phyloP scores from a whole-genome alignment of 2,888 invertebrate genomes.

The Pseudoips prasinana region DNA sequence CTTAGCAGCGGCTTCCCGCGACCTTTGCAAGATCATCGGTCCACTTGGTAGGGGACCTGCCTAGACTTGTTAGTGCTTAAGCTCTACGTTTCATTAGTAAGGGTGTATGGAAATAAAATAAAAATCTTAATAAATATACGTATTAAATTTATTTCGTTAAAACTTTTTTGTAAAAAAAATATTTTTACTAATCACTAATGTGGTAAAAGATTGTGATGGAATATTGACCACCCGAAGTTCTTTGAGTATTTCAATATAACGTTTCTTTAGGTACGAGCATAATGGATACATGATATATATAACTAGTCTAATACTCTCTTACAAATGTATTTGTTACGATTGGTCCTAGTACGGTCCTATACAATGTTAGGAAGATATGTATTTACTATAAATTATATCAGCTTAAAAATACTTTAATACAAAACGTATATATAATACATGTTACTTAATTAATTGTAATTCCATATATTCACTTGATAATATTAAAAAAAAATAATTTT shows the following conservation, averaged over 20 bases:
- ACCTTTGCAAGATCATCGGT: too few species aligned
- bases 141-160: constrained; percentile 66
- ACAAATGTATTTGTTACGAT: constrained; percentile 27
- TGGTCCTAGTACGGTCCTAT: constrained; percentile 15
- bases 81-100: too few species aligned
- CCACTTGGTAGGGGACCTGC: too few species aligned
- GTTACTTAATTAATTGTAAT: constrained; percentile 27
- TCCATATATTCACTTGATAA: constrained; percentile 31
- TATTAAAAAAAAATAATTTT: constrained; percentile 45
- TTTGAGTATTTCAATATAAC: constrained; percentile 57
- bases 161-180: constrained; percentile 64
- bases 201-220: constrained; percentile 77
- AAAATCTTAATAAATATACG: constrained; percentile 44
- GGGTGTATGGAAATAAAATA: constrained; percentile 20
- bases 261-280: constrained; percentile 26
- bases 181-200: constrained; percentile 67
- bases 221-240: constrained; percentile 53
- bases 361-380: constrained; percentile 40
- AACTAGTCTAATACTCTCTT: constrained; percentile 26
- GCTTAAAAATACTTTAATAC: constrained; percentile 53
- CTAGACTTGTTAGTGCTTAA: too few species aligned
- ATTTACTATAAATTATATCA: constrained; percentile 46
- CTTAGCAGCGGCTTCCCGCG: too few species aligned
- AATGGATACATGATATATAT: constrained; percentile 21
- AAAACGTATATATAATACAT: constrained; percentile 56